Base-by-base conservation (phyloP, 2,113 vertebrate species). In the Cinclus cinclus region DNA sequence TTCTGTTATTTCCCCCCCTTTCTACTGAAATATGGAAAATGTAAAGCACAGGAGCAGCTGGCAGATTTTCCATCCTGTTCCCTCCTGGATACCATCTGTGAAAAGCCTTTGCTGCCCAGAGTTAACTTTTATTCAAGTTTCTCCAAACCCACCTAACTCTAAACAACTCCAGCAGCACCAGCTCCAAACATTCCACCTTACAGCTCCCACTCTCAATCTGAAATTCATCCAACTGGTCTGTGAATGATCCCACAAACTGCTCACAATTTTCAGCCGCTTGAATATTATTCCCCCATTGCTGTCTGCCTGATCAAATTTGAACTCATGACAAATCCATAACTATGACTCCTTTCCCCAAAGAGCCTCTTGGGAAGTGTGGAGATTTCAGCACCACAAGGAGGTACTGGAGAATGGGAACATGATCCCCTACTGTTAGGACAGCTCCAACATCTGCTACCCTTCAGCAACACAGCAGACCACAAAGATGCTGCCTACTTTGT, bases 391-490 rank as follows among this genome's bases (percentile, higher is more conserved):
- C 6, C 6, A 41, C 14, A 6, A 76, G 67, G 30, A 86, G 76
- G 80, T n/a, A 27, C 64, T 62, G 64, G 42, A 60, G 50, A 12
- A 46, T 1, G 70, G 76, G 59, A 90, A 95, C 71, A 69, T 0
- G n/a, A 92, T 20, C 60, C 13, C 30, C n/a, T 13, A 15, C 62
- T 88, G 85, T 93, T 21, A 87, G 68, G 89, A 78, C 27, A 41
- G 21, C 76, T 77, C 56, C 76, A 95, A 85, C 90, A 89, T 89
- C 94, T 94, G 92, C 20, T 64, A 39, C 21, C 83, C 91, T 75
- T 69, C 85, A 64, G 71, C 4, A 1, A 37, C 18, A 7, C 55
- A 28, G 63, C 1, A 0, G 37, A 83, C 74, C 79, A 77, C 42
- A 64, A 49, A 91, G 83, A 92, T 37, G 85, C 23, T 1, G 2